phyloP scores from a whole-genome alignment of 2,888 invertebrate genomes.

The Xylocampa areola region DNA sequence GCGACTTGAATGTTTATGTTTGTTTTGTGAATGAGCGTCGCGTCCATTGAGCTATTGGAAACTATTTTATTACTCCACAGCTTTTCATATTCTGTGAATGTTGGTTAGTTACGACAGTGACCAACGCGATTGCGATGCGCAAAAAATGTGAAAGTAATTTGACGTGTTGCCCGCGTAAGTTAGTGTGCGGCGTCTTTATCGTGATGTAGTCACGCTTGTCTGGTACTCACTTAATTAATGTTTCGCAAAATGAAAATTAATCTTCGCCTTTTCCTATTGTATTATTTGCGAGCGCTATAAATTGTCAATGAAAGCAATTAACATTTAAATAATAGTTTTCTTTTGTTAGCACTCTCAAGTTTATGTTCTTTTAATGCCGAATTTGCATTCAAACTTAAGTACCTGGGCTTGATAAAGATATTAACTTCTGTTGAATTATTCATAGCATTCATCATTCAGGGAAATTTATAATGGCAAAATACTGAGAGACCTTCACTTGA shows the following conservation, averaged over 20 bases:
- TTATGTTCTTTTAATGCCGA: conserved; percentile 8
- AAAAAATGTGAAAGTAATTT: conserved; percentile 80
- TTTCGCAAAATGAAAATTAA: conserved; percentile 14
- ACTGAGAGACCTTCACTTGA: conserved; percentile 13
- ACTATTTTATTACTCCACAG: conserved; percentile 52
- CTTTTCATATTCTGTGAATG: conserved; percentile 27
- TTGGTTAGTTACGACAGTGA: conserved; percentile 42
- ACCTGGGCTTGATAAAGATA: conserved; percentile 36
- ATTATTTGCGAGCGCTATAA: conserved; percentile 15
- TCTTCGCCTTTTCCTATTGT: conserved; percentile 20
- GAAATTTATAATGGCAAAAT: conserved; percentile 32
- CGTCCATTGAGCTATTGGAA: conserved; percentile 59
- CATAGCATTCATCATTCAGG: conserved; percentile 41
- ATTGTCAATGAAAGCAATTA: conserved; percentile 17
- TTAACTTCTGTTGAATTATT: conserved; percentile 40
- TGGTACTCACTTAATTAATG: conserved; percentile 60
- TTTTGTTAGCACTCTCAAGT: conserved; percentile 13
- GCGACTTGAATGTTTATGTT: conserved; percentile 61
- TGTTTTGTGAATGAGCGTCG: conserved; percentile 67
- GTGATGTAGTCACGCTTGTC: conserved; percentile 68
- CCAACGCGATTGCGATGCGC: conserved; percentile 60
- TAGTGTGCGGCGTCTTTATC: conserved; percentile 58
- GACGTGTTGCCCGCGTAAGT: conserved; percentile 54
- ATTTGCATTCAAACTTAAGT: conserved; percentile 40
- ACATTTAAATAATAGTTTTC: conserved; percentile 28